A percentile compares a stretch with the other conserved stretches of the same genome.
Conservation (phyloP, 92 coral and sea anemone genomes). For the Zoanthus sociatus region DNA sequence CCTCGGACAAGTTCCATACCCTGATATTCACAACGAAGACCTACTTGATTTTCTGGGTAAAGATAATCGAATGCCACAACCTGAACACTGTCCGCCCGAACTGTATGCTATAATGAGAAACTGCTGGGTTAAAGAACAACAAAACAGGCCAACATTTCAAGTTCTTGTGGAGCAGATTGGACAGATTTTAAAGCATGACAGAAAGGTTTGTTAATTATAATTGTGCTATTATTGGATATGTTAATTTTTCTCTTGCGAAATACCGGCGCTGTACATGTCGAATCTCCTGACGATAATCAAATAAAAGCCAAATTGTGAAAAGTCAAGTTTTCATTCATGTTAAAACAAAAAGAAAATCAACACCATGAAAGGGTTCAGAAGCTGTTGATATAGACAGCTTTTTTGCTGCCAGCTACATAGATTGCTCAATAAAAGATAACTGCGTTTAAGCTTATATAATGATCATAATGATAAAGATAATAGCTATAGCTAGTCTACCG, state of each 20-base stretch:
- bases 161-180: conserved; percentile 47
- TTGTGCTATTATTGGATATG: background rate
- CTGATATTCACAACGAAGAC: conserved; percentile 41
- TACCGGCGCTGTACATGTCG: background rate
- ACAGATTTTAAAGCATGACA: conserved; percentile 40
- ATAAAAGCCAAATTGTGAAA: too few species aligned
- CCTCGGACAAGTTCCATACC: conserved; percentile 43
- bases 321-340: too few species aligned
- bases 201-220: background rate
- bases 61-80: conserved; percentile 52
- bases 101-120: conserved; percentile 52
- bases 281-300: too few species aligned
- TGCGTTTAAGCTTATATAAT: too few species aligned
- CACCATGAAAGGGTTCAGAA: too few species aligned
- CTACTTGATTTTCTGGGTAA: conserved; percentile 49
- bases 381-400: too few species aligned
- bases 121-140: conserved; percentile 52
- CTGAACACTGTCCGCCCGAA: conserved; percentile 51
- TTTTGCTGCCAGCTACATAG: too few species aligned
- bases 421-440: too few species aligned
- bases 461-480: too few species aligned
- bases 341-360: too few species aligned
- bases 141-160: conserved; percentile 52
- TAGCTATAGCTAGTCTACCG: too few species aligned
- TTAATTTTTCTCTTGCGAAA: background rate